phyloP scores from a whole-genome alignment of 2,888 invertebrate species.

The Nesidiocoris tenuis region DNA sequence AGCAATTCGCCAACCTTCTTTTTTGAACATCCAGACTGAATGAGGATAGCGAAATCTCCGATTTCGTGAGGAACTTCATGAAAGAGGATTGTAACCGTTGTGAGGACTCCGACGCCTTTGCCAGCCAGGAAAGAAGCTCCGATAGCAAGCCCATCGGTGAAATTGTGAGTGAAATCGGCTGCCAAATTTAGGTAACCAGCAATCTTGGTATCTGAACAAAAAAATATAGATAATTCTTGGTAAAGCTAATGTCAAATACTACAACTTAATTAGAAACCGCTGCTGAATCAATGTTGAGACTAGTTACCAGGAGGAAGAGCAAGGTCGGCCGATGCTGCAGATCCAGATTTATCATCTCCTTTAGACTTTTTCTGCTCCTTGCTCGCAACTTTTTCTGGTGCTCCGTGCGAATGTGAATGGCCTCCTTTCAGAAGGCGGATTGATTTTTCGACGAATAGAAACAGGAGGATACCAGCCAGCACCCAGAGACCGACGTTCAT shows the following conservation, averaged over 20 bases:
- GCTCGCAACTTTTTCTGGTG: slow-evolving; percentile 46
- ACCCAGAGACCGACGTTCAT: slow-evolving; percentile 94
- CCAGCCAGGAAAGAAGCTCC: slow-evolving; percentile 96
- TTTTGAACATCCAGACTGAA: slow-evolving; percentile 93
- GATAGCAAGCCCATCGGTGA: slow-evolving; percentile 98
- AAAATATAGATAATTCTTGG: neutral
- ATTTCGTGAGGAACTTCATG: slow-evolving; percentile 99
- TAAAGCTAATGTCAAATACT: too few species aligned
- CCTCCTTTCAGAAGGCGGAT: slow-evolving; percentile 82
- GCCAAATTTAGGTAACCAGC: slow-evolving; percentile 95
- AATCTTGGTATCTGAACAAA: slow-evolving; percentile 64
- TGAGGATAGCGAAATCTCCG: slow-evolving; percentile 97
- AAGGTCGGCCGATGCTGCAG: too few species aligned
- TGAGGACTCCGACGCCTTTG: slow-evolving; percentile 79
- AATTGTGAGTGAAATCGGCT: slow-evolving; percentile 98
- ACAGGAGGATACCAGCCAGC: slow-evolving; percentile 76
- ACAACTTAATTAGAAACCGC: neutral
- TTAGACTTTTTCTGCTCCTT: slow-evolving; percentile 51
- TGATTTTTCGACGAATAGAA: slow-evolving; percentile 84
- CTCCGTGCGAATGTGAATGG: slow-evolving; percentile 70
- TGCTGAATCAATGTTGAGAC: neutral
- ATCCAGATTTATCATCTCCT: slow-evolving; percentile 41
- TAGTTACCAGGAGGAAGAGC: too few species aligned
- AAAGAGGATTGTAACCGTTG: slow-evolving; percentile 91
- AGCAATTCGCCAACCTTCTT: too few species aligned